A percentile compares a stretch with the other conserved stretches of the same genome.
Evolutionary conservation across 1,140 invertebrate species (phyloP).

Genomic region (Periplaneta americana): DNA sequence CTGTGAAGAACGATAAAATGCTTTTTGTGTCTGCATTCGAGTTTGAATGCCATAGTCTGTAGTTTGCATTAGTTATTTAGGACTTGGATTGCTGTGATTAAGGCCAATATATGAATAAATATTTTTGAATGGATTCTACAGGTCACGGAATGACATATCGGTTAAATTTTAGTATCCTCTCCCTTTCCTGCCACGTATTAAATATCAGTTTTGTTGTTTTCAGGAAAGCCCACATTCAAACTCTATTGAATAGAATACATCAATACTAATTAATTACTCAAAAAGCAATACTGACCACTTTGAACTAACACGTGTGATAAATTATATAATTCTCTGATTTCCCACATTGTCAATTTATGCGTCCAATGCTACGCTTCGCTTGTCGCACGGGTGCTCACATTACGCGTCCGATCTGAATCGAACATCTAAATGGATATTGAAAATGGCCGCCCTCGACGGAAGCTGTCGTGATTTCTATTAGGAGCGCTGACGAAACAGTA

Average conservation of each 20-base stretch:
- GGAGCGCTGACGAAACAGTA: too few species aligned
- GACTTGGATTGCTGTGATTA: not conserved
- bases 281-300: not conserved
- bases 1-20: not conserved
- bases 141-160: not conserved
- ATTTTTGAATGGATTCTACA: not conserved
- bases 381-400: not conserved
- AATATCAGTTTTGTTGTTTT: not conserved
- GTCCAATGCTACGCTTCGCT: not conserved
- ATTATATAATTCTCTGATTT: not conserved
- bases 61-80: not conserved
- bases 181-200: not conserved
- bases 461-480: too few species aligned
- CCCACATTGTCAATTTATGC: not conserved
- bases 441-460: too few species aligned
- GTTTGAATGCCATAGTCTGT: too few species aligned
- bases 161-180: too few species aligned
- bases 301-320: not conserved
- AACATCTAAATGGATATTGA: not conserved
- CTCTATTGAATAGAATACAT: not conserved
- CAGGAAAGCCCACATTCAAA: not conserved
- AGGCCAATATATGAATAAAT: not conserved
- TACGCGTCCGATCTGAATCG: not conserved
- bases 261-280: not conserved
- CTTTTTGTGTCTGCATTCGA: not conserved